Base-by-base conservation (phyloP, 2,888 invertebrate species). In the Leptarthrus brevirostris region DNA sequence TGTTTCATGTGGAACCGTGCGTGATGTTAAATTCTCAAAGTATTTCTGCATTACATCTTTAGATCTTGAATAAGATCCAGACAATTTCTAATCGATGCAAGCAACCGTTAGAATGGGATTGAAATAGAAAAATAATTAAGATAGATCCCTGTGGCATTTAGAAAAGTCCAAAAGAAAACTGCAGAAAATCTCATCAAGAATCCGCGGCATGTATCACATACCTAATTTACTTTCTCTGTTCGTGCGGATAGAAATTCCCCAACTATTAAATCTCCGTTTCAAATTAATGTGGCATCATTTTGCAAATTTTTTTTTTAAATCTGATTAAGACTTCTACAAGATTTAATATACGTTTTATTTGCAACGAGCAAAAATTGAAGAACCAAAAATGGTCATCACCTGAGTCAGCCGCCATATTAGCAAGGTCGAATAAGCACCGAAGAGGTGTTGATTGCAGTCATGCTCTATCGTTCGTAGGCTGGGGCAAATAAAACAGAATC, bases 391-490 rank as follows among this genome's bases (percentile, higher is more conserved):
- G 69, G 73, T 44, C 73, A 74, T 44, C 53, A 2, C 16, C n/a
- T 74, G 73, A 74, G 52, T 74, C 73, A 74, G 30, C 44, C 16
- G 36, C 40, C 40, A 24, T 69, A 30, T n/a, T 12, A 54, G 18
- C 66, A 69, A 66, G 49, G 61, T 30, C 44, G 40, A 24, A 22
- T 26, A 40, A 14, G 24, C 47, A 36, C 12, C 36, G 74, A 58
- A 61, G 74, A 74, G 74, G 74, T 74, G 74, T 70, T 71, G 71
- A 64, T 71, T 74, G 70, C 71, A 70, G 74, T 49, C 61, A 71
- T 52, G 71, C 71, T 70, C 30, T n/a, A 71, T 52, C 53, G 47
- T 49, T 49, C 56, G 74, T 74, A 61, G 74, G 74, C 70, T 20
- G 66, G 26, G 47, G 66, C 14, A 47, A 47, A 47, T 26, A 66